Evolutionary conservation across 2,888 invertebrate genomes (phyloP), one percentile per base, ranked within the genome.

Genomic region (Drosophila trichaetosa): DNA sequence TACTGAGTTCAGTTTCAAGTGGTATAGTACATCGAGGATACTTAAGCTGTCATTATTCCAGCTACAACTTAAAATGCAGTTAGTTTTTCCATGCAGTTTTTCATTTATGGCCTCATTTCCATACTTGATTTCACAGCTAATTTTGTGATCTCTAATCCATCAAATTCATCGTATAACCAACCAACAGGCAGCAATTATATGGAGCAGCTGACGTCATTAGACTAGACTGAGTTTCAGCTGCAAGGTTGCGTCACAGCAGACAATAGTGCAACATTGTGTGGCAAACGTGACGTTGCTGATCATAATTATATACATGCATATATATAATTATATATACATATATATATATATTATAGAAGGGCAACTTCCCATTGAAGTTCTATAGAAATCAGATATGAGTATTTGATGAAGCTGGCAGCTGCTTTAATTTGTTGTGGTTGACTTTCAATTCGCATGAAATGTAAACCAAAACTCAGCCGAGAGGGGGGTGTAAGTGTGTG

Each of bases 401-500:
- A 79, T 85, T 58, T 54, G 66, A 70, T 71, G 64, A 53, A 53
- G 56, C 63, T 65, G n/a, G n/a, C n/a, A n/a, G 68, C 60, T 33
- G 4, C 13, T 29, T 27, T 27, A 21, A 13, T 34, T 59, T 8
- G 57, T 57, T 53, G 57, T 36, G 63, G 66, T 73, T 78, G 73
- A 80, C 83, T 74, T 83, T 73, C 69, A 69, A 57, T 84, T 80
- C 80, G 38, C 56, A 46, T 63, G 77, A 84, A 85, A 75, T 75
- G 59, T 61, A 75, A 79, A 42, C 63, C 68, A 67, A 66, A 65
- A 46, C 0, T 46, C 7, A 1, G 1, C 0, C 13, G 4, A 16
- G 24, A 16, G 24, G 24, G 8, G 16, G 1, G 4, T 16, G 24
- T 24, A 4, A 33, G 7, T 7, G 31, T 7, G 29, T 8, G 31